Base-by-base conservation (phyloP, 2,113 vertebrate genomes). In the Channa maculata region DNA sequence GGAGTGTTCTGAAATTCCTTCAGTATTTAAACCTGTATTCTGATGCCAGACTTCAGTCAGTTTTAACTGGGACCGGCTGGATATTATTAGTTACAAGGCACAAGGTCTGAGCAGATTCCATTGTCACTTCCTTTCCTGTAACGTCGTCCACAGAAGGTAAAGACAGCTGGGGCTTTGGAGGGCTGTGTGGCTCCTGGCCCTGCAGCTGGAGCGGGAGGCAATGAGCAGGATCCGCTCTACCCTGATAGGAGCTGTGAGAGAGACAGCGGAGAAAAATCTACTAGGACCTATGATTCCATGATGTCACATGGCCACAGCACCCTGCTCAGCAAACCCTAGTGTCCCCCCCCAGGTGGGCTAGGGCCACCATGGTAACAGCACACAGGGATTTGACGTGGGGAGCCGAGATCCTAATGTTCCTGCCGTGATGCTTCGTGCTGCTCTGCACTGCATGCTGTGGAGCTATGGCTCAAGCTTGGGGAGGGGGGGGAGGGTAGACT, bases 101-200 rank as follows among this genome's bases (percentile, higher is more conserved):
- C 5, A 50, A 45, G 33, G 11, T 64, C 13, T 62, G 58, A 57
- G 6, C 37, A 48, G 49, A 93, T 93, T 95, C 36, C n/a, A 24
- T 79, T 9, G 72, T 82, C 45, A 74, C 61, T 48, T 70, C 43
- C 72, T 79, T 15, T 83, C 65, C 78, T 86, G 39, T 78, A 52
- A 76, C 77, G 89, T 90, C 92, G 92, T 95, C 96, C 77, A 91
- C 97, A 97, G 96, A 96, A 89, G 94, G 94, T 91, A 92, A 79
- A 75, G 88, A 92, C 92, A 90, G 85, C 84, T 87, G 94, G 92
- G 92, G 85, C 91, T 88, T 84, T 78, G 85, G 91, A 92, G 79
- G 92, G 84, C 53, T 66, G 91, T 87, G 80, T 92, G 83, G 83
- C 84, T 74, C 94, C 88, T 92, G 91, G 64, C 77, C 88, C 94